Percentiles rank a stretch among this genome's conserved stretches.
Evolutionary conservation across 2,113 vertebrate genomes (phyloP).

Genomic region (Pandion haliaetus): DNA sequence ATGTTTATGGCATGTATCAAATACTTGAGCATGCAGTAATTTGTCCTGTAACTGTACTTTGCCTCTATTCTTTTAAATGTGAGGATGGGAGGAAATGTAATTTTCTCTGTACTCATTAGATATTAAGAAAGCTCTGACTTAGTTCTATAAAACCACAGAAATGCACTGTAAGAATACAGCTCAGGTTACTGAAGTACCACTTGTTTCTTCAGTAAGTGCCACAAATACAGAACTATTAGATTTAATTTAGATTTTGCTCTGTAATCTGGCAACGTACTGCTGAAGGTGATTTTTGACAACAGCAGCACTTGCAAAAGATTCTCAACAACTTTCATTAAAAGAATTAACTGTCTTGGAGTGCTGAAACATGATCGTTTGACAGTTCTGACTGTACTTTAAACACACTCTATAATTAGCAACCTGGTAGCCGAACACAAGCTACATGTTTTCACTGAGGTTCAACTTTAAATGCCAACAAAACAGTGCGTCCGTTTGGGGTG

Average conservation of each 20-base stretch:
- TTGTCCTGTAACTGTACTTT: background rate
- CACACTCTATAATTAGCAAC: background rate
- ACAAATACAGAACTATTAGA: background rate
- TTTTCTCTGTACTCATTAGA: background rate
- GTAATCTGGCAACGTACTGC: background rate
- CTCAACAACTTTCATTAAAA: background rate
- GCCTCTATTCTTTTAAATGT: background rate
- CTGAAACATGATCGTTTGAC: background rate
- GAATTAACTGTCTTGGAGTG: background rate
- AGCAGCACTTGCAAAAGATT: background rate
- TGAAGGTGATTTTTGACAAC: background rate
- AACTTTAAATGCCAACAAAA: background rate
- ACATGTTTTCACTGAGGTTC: background rate
- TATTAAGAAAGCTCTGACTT: background rate
- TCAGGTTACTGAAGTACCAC: background rate
- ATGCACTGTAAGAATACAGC: background rate
- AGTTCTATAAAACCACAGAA: background rate
- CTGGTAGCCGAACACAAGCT: background rate
- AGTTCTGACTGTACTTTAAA: background rate
- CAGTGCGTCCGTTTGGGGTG: background rate
- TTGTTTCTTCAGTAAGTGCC: background rate
- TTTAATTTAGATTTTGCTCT: background rate
- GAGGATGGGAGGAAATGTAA: background rate
- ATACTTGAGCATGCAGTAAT: background rate
- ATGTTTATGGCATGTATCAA: rapidly evolving